Evolutionary conservation across 2,113 vertebrate genomes (phyloP).

Genomic region (Ranitomeya imitator): DNA sequence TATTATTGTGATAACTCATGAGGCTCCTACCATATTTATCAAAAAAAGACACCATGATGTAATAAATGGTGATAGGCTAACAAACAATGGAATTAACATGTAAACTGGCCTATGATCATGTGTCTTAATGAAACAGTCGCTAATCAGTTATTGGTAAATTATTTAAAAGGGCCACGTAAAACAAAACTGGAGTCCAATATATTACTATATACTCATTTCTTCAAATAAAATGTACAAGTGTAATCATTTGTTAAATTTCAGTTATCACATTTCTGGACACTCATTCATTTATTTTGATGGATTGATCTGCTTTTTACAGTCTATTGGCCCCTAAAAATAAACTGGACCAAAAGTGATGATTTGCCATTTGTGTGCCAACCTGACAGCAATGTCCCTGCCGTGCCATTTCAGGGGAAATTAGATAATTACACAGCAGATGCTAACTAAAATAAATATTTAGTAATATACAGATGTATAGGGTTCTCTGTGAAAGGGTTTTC

Average conservation of each 20-base stretch:
- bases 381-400: neutral
- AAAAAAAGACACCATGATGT: neutral
- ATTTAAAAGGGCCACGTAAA: neutral
- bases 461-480: neutral
- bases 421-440: neutral
- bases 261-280: neutral
- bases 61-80: neutral
- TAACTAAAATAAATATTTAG: neutral
- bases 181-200: neutral
- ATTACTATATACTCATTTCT: neutral
- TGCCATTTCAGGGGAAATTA: neutral
- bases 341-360: neutral
- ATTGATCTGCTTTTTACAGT: neutral
- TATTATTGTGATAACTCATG: neutral
- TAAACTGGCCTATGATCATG: neutral
- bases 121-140: neutral
- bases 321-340: neutral
- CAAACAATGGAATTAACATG: neutral
- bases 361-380: neutral
- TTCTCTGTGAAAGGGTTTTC: neutral
- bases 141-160: neutral
- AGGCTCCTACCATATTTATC: neutral
- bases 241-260: neutral
- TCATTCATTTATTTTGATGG: neutral
- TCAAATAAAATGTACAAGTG: neutral